Base-by-base conservation (phyloP, 2,888 invertebrate species). In the Brachyopa scutellaris region DNA sequence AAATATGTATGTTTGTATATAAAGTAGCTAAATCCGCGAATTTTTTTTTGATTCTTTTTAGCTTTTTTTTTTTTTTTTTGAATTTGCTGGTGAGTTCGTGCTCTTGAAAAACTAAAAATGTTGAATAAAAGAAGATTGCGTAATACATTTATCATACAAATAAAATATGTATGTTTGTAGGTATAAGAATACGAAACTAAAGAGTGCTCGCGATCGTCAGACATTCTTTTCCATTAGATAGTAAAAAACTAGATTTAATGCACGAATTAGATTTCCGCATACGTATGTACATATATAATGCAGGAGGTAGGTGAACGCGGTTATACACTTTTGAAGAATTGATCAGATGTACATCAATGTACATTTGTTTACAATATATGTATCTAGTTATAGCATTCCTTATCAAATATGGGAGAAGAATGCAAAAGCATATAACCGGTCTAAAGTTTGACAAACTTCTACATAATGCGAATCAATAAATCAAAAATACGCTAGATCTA, bases 61-160 rank as follows among this genome's bases (percentile, higher is more conserved):
- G 31, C 6, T 66, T 31, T 66, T 40, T 13, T 53, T 15, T 13
- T 55, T 53, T 49, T 51, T 72, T 72, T 42, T 26, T 57, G 15
- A 61, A 53, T 72, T 62, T 36, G 33, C 38, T 47, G 36, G 36
- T 69, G 26, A 57, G 55, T 55, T 36, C 13, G 53, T 47, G 62
- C 45, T 62, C 62, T 73, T 73, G 73, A 73, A 73, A 59, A 26
- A 26, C 26, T 5, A 55, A 59, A 53, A 45, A 62, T 26, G 26
- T 36, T 45, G 26, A 73, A 53, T 36, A 64, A 62, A 73, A 19
- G 45, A 42, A 53, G 62, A 73, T 73, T 73, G 73, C 73, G 73
- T 73, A 73, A 73, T 55, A 47, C 53, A 36, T 73, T 73, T 64
- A 73, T 73, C 55, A 73, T 38, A 73, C 55, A 73, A 55, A 55